Evolutionary conservation across 1,140 invertebrate species (phyloP).

Genomic region (Phocides pigmalion): DNA sequence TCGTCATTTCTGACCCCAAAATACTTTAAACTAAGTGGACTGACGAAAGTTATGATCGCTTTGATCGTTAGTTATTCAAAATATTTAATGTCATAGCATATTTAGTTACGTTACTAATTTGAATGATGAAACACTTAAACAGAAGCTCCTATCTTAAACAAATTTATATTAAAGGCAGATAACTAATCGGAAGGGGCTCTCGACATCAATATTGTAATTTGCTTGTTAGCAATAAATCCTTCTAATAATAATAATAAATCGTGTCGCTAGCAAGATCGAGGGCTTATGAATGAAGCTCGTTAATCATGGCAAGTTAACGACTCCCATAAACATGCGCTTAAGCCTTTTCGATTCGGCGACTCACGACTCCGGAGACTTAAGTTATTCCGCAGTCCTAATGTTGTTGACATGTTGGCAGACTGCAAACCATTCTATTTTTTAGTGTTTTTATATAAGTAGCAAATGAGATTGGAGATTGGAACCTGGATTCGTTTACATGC

Average conservation of each 20-base stretch:
- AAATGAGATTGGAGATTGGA: no score
- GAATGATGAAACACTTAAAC: slow-evolving; percentile 16
- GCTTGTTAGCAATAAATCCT: slow-evolving; percentile 40
- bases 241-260: slow-evolving; percentile 43
- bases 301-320: slow-evolving; percentile 39
- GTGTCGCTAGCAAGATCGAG: slow-evolving; percentile 43
- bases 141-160: slow-evolving; percentile 4
- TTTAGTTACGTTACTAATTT: no score
- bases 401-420: no score
- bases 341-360: slow-evolving; percentile 4
- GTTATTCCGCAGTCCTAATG: background rate
- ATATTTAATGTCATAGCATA: no score
- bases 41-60: no score
- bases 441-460: no score
- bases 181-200: slow-evolving; percentile 17
- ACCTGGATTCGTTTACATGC: no score
- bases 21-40: no score
- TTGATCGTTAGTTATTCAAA: no score
- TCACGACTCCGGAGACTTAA: background rate
- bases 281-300: slow-evolving; percentile 36
- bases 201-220: slow-evolving; percentile 40
- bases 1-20: no score
- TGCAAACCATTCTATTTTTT: no score
- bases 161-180: slow-evolving; percentile 17
- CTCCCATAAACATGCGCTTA: slow-evolving; percentile 12